Conservation (phyloP, 2,113 vertebrate genomes). For the Nerophis lumbriciformis region DNA sequence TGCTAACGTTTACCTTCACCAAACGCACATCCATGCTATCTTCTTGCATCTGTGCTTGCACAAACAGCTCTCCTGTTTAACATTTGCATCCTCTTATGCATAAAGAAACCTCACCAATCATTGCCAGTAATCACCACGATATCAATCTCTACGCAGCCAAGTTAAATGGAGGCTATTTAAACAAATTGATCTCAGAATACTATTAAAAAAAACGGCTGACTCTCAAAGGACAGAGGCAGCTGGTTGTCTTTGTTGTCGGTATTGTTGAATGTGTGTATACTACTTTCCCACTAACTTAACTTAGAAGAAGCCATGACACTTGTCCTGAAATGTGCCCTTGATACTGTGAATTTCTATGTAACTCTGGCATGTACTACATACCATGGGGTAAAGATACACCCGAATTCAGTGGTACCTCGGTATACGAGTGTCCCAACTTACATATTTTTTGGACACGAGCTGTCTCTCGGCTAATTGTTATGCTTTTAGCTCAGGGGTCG, state of each 20-base stretch:
- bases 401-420: too few species aligned
- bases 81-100: constrained; percentile 63
- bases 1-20: constrained; percentile 13
- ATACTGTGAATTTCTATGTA: too few species aligned
- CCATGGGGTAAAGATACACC: too few species aligned
- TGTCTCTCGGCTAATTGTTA: too few species aligned
- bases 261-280: not conserved
- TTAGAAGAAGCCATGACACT: too few species aligned
- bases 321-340: too few species aligned
- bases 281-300: constrained; percentile 42
- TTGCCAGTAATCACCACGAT: constrained; percentile 71
- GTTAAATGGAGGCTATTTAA: constrained; percentile 73
- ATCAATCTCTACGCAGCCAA: constrained; percentile 64
- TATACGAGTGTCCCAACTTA: too few species aligned
- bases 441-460: too few species aligned
- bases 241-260: constrained; percentile 16
- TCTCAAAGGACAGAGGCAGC: constrained; percentile 38
- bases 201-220: constrained; percentile 61
- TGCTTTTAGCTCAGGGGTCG: too few species aligned
- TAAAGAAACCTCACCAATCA: constrained; percentile 68
- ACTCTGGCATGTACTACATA: too few species aligned
- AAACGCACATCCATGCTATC: constrained; percentile 57
- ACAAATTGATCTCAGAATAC: constrained; percentile 72
- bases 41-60: constrained; percentile 48
- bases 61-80: constrained; percentile 45